Evolutionary conservation across 2,888 invertebrate genomes (phyloP).

Genomic region (Colletes collaris): DNA sequence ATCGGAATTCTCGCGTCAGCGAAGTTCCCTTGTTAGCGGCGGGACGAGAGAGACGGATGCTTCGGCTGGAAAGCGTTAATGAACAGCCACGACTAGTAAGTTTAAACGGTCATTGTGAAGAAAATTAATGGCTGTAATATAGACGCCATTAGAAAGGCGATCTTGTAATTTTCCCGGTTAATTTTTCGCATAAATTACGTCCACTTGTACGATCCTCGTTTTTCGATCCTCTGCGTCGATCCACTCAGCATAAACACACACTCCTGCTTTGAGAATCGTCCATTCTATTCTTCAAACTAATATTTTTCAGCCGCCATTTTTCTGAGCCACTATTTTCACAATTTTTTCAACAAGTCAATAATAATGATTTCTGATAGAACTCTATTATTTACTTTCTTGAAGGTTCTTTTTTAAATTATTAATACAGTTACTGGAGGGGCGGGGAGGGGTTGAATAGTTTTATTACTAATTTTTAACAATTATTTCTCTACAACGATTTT

Average conservation of each 20-base stretch:
- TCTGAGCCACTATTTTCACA: background rate
- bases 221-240: background rate
- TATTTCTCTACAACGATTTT: too few relatives aligned
- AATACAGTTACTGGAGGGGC: too few relatives aligned
- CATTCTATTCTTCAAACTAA: background rate
- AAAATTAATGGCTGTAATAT: constrained; percentile 51
- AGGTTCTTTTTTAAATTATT: too few relatives aligned
- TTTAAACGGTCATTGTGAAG: constrained; percentile 55
- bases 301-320: background rate
- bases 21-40: constrained; percentile 49
- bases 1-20: constrained; percentile 41
- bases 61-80: constrained; percentile 43
- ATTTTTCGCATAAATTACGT: constrained; percentile 39
- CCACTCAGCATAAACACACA: background rate
- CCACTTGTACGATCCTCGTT: background rate
- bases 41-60: background rate
- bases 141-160: constrained; percentile 21
- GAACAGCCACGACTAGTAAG: constrained; percentile 47
- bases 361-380: too few relatives aligned
- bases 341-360: too few relatives aligned
- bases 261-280: too few relatives aligned
- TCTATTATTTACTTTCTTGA: too few relatives aligned
- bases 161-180: constrained; percentile 24
- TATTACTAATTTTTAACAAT: too few relatives aligned
- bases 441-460: too few relatives aligned